Conservation (phyloP, 2,797 vertebrate genomes). For the Peromyscus nudipes region DNA sequence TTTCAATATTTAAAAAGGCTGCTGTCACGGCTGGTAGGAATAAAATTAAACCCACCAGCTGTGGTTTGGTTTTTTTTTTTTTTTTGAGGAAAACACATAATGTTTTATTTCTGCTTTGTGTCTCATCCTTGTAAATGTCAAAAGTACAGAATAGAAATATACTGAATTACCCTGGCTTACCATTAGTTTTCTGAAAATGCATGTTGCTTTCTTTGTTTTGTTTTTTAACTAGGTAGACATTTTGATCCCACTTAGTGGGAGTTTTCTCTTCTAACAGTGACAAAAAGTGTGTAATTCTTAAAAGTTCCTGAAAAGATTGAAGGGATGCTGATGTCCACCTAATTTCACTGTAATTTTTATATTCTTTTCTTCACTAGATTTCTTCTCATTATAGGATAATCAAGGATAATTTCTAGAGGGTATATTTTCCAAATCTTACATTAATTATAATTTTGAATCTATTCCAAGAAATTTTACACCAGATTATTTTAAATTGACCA, state of each 20-base stretch:
- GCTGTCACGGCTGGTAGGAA: constrained; percentile 79
- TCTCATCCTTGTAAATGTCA: constrained; percentile 74
- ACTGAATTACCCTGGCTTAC: constrained; percentile 3
- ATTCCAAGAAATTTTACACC: constrained; percentile 48
- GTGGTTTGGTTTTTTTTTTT: constrained; percentile 47
- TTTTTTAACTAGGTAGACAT: neutral
- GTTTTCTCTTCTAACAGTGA: neutral
- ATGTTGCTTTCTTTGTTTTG: neutral
- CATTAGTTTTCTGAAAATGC: constrained; percentile 20
- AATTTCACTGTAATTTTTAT: constrained; percentile 28
- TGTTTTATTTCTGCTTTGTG: constrained; percentile 80
- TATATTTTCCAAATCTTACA: constrained; percentile 24
- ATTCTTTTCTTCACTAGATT: constrained; percentile 42
- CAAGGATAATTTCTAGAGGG: constrained; percentile 29
- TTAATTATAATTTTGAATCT: constrained; percentile 14
- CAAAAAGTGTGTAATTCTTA: neutral
- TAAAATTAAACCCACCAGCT: constrained; percentile 84
- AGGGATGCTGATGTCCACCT: neutral
- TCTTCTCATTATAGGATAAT: constrained; percentile 50
- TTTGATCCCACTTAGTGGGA: constrained; percentile 5
- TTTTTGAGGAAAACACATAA: constrained; percentile 82
- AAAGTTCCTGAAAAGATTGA: constrained; percentile 12
- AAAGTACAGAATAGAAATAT: constrained; percentile 61
- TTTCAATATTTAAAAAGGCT: constrained; percentile 84
- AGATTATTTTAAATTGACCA: constrained; percentile 72